Conservation (phyloP, 2,888 invertebrate genomes). For the Brassicogethes aeneus region DNA sequence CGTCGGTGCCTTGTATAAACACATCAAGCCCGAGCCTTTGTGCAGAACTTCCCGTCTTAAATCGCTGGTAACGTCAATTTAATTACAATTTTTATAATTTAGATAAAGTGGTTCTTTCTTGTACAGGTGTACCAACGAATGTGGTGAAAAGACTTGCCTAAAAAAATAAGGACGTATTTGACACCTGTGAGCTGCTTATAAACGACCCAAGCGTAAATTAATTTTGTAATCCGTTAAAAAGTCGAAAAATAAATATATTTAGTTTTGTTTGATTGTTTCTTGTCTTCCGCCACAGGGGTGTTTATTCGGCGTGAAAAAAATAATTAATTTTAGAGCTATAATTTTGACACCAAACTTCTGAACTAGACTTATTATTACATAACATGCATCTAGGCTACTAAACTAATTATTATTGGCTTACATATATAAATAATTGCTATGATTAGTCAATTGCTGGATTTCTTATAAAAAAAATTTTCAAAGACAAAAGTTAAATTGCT, state of each 20-base stretch:
- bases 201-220: slow-evolving; percentile 21
- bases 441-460: too few relatives aligned
- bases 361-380: too few relatives aligned
- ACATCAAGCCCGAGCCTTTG: slow-evolving; percentile 24
- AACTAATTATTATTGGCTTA: too few relatives aligned
- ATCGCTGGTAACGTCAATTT: slow-evolving; percentile 31
- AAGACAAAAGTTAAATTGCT: too few relatives aligned
- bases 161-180: slow-evolving; percentile 8
- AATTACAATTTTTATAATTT: slow-evolving; percentile 24
- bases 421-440: too few relatives aligned
- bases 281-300: slow-evolving; percentile 2
- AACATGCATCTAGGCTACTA: too few relatives aligned
- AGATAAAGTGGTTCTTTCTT: slow-evolving; percentile 1
- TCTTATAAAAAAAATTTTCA: too few relatives aligned
- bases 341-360: too few relatives aligned
- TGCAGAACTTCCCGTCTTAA: slow-evolving; percentile 31
- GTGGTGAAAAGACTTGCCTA: neutral
- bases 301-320: neutral
- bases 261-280: slow-evolving; percentile 19
- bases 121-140: neutral
- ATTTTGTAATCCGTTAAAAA: slow-evolving; percentile 27
- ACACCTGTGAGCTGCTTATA: slow-evolving; percentile 24
- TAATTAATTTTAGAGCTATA: neutral
- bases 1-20: slow-evolving; percentile 17
- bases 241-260: slow-evolving; percentile 27